A percentile compares a stretch with the other conserved stretches of the same genome.
Evolutionary conservation across 2,113 vertebrate species (phyloP).

Genomic region (Martes martes): DNA sequence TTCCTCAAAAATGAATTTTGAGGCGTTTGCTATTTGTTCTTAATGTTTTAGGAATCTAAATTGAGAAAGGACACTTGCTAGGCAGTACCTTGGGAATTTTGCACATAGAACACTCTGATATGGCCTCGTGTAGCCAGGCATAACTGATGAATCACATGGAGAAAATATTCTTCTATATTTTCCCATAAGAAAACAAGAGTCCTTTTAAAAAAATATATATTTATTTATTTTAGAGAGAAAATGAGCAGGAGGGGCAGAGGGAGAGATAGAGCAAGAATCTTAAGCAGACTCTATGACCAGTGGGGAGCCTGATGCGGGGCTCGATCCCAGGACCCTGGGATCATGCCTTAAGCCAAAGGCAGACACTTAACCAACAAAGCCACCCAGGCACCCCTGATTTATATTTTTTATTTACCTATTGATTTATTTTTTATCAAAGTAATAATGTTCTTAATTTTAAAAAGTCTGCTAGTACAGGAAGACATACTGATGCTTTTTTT

Average conservation of each 20-base stretch:
- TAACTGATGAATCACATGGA: not conserved
- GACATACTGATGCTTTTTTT: not conserved
- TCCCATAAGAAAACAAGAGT: not conserved
- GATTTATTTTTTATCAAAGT: slow-evolving; percentile 20
- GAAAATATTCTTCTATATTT: not conserved
- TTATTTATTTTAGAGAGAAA: not conserved
- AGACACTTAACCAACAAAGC: not conserved
- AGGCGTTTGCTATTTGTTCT: not conserved
- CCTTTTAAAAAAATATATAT: not conserved
- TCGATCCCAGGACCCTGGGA: not conserved
- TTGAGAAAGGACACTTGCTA: not conserved
- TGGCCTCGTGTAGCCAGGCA: not conserved
- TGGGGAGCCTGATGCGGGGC: not conserved
- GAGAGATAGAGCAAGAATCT: too few relatives aligned
- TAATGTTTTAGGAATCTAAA: not conserved
- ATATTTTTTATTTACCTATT: not conserved
- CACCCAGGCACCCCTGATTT: not conserved
- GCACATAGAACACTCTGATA: not conserved
- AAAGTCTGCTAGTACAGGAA: not conserved
- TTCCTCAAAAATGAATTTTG: not conserved
- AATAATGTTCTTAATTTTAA: not conserved
- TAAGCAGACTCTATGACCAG: not conserved
- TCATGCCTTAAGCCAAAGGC: not conserved
- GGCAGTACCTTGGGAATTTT: not conserved
- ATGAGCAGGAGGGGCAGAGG: not conserved